Evolutionary conservation across 23 tunicate genomes (phyloP).

Genomic region (Phallusia fumigata): DNA sequence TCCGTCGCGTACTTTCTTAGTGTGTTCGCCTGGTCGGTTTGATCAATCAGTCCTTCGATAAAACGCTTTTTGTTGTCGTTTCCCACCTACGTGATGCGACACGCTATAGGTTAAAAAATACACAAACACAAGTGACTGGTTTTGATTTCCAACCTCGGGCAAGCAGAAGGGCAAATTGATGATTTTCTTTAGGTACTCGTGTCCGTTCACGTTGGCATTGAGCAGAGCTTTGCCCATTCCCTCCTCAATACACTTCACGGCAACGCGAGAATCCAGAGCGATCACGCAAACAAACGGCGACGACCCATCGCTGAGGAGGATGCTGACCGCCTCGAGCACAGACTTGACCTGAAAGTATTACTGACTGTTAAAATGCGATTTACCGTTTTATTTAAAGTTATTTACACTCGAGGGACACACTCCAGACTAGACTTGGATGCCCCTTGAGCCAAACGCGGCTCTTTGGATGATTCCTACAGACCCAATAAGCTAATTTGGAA

Average conservation of each 20-base stretch:
- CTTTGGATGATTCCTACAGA: no score
- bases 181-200: slow-evolving; percentile 83
- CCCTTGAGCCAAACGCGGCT: no score
- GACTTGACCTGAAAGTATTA: slow-evolving; percentile 81
- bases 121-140: no score
- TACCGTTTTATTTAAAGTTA: no score
- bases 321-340: slow-evolving; percentile 77
- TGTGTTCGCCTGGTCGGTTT: slow-evolving; percentile 37
- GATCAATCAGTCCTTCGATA: slow-evolving; percentile 63
- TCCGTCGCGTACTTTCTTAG: neutral
- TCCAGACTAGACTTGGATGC: no score
- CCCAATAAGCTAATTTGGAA: no score
- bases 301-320: slow-evolving; percentile 70
- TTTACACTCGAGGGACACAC: no score
- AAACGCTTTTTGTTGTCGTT: slow-evolving; percentile 39
- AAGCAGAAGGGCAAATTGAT: slow-evolving; percentile 83
- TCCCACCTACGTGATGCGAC: slow-evolving; percentile 4
- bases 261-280: slow-evolving; percentile 84
- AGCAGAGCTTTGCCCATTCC: slow-evolving; percentile 32
- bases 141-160: slow-evolving; percentile 71
- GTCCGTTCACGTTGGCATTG: slow-evolving; percentile 64
- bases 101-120: no score
- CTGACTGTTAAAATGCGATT: no score
- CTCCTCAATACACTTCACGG: slow-evolving; percentile 68
- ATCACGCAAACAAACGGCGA: slow-evolving; percentile 84